Percentiles rank a stretch among this genome's conserved stretches.
phyloP scores from a whole-genome alignment of 2,113 vertebrate genomes.

The Anthoscopus minutus region DNA sequence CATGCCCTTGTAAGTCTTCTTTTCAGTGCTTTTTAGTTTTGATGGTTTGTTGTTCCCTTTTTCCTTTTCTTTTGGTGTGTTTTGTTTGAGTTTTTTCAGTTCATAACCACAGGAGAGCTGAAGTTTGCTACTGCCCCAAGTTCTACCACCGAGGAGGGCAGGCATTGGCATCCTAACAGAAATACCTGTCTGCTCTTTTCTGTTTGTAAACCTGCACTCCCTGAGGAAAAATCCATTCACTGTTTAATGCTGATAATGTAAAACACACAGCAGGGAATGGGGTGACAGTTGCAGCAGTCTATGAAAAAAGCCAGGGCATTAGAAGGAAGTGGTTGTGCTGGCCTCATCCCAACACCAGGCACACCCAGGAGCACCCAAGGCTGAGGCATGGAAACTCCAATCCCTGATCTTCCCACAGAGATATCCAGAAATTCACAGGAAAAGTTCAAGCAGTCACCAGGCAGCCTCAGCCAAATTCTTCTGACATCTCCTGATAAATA shows the following conservation, averaged over 20 bases:
- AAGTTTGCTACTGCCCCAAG: background rate
- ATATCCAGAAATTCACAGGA: background rate
- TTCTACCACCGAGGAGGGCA: fast-evolving
- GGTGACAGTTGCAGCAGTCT: background rate
- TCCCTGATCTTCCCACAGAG: background rate
- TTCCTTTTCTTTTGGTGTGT: background rate
- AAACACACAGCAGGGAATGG: background rate
- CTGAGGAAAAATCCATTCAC: background rate
- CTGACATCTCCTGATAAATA: background rate
- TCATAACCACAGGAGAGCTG: background rate
- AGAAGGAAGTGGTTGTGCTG: background rate
- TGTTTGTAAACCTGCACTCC: background rate
- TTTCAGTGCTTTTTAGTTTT: background rate
- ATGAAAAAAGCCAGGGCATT: fast-evolving
- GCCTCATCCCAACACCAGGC: background rate
- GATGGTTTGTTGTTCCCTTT: background rate
- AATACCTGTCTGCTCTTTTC: background rate
- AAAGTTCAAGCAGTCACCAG: background rate
- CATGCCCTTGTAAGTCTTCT: background rate
- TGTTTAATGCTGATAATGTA: background rate
- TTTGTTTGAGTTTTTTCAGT: background rate
- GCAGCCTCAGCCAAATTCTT: background rate
- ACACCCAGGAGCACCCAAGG: background rate
- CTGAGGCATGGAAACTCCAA: background rate
- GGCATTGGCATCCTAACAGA: background rate